Evolutionary conservation across 2,113 vertebrate species (phyloP).

Genomic region (Myocastor coypus): DNA sequence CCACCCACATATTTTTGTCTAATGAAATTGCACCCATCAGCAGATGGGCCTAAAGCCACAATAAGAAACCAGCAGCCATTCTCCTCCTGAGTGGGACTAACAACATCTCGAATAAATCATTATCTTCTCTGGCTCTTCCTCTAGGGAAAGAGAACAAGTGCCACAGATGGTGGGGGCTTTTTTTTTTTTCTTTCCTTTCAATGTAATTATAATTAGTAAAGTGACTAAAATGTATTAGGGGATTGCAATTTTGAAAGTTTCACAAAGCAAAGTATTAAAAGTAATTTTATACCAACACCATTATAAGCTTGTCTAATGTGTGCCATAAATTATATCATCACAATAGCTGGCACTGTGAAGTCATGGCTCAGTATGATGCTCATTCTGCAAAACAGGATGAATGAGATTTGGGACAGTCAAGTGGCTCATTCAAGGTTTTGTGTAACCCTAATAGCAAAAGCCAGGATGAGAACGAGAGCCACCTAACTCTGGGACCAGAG

Average conservation of each 20-base stretch:
- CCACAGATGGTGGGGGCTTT: constrained; percentile 62
- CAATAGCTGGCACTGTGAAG: not conserved
- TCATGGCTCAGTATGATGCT: constrained; percentile 10
- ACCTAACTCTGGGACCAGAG: not conserved
- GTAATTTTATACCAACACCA: constrained; percentile 52
- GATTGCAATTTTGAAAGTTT: constrained; percentile 65
- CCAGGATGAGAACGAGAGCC: not conserved
- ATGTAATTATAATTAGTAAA: constrained; percentile 72
- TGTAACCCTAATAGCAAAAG: not conserved
- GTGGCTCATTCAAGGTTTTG: not conserved
- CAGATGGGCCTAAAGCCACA: constrained; percentile 44
- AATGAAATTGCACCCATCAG: constrained; percentile 47
- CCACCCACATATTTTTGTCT: not conserved
- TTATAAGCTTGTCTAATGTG: constrained; percentile 54
- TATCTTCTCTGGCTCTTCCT: constrained; percentile 52
- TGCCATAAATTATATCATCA: constrained; percentile 55
- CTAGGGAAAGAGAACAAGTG: constrained; percentile 60
- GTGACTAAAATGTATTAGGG: constrained; percentile 55
- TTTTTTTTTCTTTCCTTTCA: not conserved
- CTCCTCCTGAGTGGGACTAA: not conserved
- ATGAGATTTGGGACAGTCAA: not conserved
- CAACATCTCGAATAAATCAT: constrained; percentile 48
- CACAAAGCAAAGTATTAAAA: constrained; percentile 59
- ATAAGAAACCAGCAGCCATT: constrained; percentile 47
- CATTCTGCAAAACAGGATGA: constrained; percentile 24